A percentile compares a stretch with the other conserved stretches of the same genome.
Evolutionary conservation across 2,113 vertebrate species (phyloP).

Genomic region (Tinamus guttatus): DNA sequence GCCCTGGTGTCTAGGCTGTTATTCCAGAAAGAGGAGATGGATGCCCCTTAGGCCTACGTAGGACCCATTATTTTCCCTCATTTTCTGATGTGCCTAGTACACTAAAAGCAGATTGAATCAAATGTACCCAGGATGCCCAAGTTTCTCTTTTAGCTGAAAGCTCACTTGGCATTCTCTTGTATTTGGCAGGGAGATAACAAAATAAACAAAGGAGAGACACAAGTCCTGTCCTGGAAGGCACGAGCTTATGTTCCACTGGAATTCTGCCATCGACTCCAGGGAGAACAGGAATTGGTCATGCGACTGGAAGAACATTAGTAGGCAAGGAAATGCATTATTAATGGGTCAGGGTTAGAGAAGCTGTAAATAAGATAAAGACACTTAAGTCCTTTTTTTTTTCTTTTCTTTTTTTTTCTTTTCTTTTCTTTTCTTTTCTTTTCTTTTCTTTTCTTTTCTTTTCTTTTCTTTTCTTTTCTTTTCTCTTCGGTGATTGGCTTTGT

Average conservation of each 20-base stretch:
- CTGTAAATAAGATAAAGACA: neutral
- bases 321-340: conserved; percentile 43
- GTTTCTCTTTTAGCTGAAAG: neutral
- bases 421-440: neutral
- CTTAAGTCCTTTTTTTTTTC: neutral
- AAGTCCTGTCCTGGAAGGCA: neutral
- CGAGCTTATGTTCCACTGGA: neutral
- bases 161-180: neutral
- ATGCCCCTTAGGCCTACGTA: neutral
- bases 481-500: neutral
- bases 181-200: neutral
- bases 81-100: rapidly evolving
- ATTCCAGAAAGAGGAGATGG: neutral
- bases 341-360: neutral
- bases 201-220: neutral
- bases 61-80: neutral
- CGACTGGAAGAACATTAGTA: neutral
- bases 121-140: neutral
- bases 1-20: neutral
- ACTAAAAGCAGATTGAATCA: neutral
- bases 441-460: neutral
- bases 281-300: conserved; percentile 26
- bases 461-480: neutral
- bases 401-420: neutral
- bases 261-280: neutral